A percentile compares a stretch with the other conserved stretches of the same genome.
Conservation (phyloP, 2,113 vertebrate genomes). For the Echinops telfairi region DNA sequence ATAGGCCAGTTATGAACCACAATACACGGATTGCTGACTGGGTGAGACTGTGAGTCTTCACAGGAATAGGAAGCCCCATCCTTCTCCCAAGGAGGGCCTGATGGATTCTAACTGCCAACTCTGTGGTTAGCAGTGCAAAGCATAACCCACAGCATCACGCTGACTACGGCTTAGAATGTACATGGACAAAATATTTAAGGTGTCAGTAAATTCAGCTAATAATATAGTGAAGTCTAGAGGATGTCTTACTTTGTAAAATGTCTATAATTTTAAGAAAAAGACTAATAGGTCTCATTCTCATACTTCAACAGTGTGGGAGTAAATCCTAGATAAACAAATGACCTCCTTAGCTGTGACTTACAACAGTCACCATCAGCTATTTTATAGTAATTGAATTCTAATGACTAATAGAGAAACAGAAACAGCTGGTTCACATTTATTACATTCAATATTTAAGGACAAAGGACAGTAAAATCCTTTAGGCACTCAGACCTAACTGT, state of each 20-base stretch:
- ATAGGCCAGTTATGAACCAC: no score
- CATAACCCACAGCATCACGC: no score
- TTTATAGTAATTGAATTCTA: neutral
- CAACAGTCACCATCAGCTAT: neutral
- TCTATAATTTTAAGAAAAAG: neutral
- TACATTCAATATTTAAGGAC: neutral
- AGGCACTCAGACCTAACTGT: neutral
- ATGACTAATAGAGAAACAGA: neutral
- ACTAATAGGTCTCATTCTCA: neutral
- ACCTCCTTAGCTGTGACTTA: neutral
- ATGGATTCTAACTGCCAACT: no score
- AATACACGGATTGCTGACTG: no score
- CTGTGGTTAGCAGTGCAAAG: no score
- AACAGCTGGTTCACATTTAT: neutral
- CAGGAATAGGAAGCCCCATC: no score
- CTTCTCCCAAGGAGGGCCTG: no score
- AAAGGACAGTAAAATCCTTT: neutral
- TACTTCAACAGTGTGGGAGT: neutral
- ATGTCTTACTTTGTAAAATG: neutral
- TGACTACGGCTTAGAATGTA: no score
- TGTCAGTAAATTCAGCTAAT: slow-evolving; percentile 38
- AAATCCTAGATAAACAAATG: neutral
- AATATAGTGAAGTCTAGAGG: neutral
- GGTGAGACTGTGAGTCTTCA: no score
- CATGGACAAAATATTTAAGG: neutral